These are phyloP conservation scores for Brienomyrus brachyistius DNA, from an alignment of 2,113 vertebrate species.

Conservation along the genomic window DNA sequence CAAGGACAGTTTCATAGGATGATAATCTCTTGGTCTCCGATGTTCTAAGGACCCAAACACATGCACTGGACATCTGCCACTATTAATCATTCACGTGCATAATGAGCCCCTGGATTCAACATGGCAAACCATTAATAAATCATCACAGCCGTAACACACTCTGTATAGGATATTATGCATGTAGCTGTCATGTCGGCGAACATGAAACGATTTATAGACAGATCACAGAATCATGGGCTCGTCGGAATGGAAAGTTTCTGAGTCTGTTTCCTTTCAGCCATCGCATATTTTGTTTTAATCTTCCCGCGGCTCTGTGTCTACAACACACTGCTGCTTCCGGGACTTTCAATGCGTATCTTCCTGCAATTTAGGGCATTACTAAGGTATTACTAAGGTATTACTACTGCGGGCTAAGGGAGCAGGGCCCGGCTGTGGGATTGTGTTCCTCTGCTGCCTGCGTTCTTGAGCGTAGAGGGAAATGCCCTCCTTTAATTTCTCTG, in stretches of 20 bases:
- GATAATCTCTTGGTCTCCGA: not conserved
- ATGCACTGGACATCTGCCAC: conserved; percentile 13
- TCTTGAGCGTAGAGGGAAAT: not conserved
- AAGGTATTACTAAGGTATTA: not conserved
- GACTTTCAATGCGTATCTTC: not conserved
- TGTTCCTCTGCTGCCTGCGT: not conserved
- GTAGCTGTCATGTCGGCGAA: not conserved
- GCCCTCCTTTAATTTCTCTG: not conserved
- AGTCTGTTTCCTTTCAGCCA: not conserved
- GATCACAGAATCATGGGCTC: not conserved
- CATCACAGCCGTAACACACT: not conserved
- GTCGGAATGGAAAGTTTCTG: not conserved
- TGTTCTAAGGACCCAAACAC: not conserved
- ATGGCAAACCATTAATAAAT: conserved; percentile 14
- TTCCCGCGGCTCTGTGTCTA: no score
- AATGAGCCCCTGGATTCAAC: conserved; percentile 4
- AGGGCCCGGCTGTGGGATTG: not conserved
- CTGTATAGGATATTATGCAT: not conserved
- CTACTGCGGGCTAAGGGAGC: not conserved
- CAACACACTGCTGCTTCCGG: no score
- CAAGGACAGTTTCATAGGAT: not conserved
- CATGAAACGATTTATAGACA: not conserved
- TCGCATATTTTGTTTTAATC: not conserved
- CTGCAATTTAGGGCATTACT: not conserved
- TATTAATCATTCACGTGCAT: conserved; percentile 5